Base-by-base conservation (phyloP, 2,797 vertebrate species). In the Catamblyrhynchus diadema region DNA sequence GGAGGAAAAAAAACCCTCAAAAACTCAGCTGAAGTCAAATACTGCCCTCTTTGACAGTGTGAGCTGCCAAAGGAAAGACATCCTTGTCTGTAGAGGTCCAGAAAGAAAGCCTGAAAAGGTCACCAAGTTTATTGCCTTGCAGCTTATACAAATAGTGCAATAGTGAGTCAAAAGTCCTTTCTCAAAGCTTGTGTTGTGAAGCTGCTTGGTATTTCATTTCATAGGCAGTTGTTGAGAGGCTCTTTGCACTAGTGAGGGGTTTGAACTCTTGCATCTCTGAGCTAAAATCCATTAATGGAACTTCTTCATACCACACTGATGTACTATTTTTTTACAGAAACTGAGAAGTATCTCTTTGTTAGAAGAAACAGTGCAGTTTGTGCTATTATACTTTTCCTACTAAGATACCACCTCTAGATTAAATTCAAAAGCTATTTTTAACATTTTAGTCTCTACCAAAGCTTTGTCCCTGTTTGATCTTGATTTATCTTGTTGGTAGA, bases 1-100 rank as follows among this genome's bases (percentile, higher is more conserved):
- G 47, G 44, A 35, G 7, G 1, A 0, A 20, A 44, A 48, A n/a
- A 37, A 21, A 1, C 0, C 1, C n/a, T 87, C 1, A 1, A 30
- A 77, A 93, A 45, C 28, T 41, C 74, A 73, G 3, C 39, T 28
- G 50, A 84, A 88, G 60, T 53, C n/a, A 67, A 45, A 86, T 75
- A 51, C 45, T 91, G 48, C 60, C 41, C 64, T 92, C 79, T 86
- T 71, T 44, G 54, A 86, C 28, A 1, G 2, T 65, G 24, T 71
- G 69, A 90, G 60, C 64, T 93, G 79, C 54, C 44, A 66, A 62
- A 80, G 65, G 57, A 89, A 81, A 86, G 78, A 35, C 45, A 60
- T 82, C 60, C 35, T 20, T 87, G 45, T 71, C 53, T 75, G 39
- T 7, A 67, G 72, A 70, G 42, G 54, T 81, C 69, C 64, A 77